phyloP scores from a whole-genome alignment of 1,140 invertebrate genomes.

The Nymphalis io region DNA sequence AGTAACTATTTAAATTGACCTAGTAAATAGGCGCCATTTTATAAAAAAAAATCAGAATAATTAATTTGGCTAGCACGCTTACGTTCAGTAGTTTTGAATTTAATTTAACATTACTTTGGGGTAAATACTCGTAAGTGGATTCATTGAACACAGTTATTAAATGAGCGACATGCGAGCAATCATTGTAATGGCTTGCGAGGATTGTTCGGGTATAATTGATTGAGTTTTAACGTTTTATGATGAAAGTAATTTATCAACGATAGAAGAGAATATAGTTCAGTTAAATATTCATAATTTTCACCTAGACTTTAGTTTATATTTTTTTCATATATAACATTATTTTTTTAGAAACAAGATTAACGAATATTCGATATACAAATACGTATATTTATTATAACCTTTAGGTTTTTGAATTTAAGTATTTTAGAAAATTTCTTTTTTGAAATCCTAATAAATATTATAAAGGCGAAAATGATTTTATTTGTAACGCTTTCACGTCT shows the following conservation, averaged over 20 bases:
- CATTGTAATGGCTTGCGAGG: conserved; percentile 12
- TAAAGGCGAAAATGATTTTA: too few relatives aligned
- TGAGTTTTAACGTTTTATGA: not conserved
- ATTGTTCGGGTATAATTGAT: not conserved
- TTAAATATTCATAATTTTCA: not conserved
- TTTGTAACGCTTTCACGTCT: too few relatives aligned
- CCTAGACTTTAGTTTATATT: not conserved
- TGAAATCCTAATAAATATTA: too few relatives aligned
- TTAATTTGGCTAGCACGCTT: not conserved
- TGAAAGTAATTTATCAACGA: conserved; percentile 1
- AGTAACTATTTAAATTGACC: too few relatives aligned
- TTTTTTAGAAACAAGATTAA: too few relatives aligned
- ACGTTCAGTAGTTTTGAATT: not conserved
- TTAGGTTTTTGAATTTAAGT: too few relatives aligned
- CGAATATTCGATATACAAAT: too few relatives aligned
- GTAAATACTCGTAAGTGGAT: not conserved
- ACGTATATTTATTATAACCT: too few relatives aligned
- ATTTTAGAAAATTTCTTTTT: too few relatives aligned
- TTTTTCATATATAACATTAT: too few relatives aligned
- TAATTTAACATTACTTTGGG: not conserved
- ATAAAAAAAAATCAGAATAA: not conserved
- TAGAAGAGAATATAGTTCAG: not conserved
- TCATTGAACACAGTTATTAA: conserved; percentile 11
- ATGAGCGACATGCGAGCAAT: conserved; percentile 12
- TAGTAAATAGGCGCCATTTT: not conserved